phyloP scores from a whole-genome alignment of 2,888 invertebrate species.

The Aphodius granarius region DNA sequence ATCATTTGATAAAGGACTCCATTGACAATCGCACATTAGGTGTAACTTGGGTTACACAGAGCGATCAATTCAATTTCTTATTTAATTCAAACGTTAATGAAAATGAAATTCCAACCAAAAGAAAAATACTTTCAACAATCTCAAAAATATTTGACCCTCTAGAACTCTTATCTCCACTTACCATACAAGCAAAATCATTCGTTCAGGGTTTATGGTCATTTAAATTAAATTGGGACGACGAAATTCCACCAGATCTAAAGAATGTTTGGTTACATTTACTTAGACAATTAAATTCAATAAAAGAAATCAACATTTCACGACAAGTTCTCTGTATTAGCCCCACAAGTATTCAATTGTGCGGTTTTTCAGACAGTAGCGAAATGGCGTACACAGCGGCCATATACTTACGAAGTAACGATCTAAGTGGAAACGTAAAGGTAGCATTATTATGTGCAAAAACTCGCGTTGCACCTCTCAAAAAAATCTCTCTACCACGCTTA shows the following conservation, averaged over 20 bases:
- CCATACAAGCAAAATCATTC: conserved; percentile 13
- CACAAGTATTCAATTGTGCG: conserved; percentile 29
- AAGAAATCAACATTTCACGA: background rate
- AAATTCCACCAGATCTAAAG: no score
- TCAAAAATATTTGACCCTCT: conserved; percentile 15
- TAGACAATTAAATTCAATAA: background rate
- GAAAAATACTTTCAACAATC: conserved; percentile 10
- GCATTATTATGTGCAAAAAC: conserved; percentile 15
- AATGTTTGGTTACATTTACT: background rate
- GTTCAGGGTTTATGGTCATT: conserved; percentile 12
- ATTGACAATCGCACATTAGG: background rate
- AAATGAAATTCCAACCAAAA: background rate
- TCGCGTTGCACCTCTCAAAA: conserved; percentile 20
- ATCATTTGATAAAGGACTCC: background rate
- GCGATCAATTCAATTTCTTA: background rate
- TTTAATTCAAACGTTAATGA: background rate
- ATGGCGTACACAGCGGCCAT: conserved; percentile 32
- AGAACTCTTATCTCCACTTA: conserved; percentile 6
- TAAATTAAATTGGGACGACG: conserved; percentile 12
- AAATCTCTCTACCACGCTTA: conserved; percentile 14
- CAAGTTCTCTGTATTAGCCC: background rate
- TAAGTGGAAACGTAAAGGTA: background rate
- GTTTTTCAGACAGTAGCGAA: conserved; percentile 35
- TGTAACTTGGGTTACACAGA: background rate
- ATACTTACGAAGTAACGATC: conserved; percentile 4